phyloP scores from a whole-genome alignment of 2,113 vertebrate species.

The Festucalex cinctus region DNA sequence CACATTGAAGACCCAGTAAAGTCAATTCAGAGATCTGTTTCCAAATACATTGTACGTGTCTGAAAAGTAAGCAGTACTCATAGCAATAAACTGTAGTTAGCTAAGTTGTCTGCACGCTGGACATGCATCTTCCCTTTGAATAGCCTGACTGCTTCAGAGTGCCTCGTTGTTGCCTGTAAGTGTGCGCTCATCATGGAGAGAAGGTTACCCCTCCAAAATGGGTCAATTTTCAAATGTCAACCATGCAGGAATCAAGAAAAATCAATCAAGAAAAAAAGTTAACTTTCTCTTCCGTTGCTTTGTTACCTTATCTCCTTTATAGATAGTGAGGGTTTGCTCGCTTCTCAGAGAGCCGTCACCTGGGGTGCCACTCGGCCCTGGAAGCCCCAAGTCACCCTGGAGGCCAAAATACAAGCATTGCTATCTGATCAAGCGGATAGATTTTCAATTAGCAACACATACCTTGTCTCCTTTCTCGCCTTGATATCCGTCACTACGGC shows the following conservation, averaged over 20 bases:
- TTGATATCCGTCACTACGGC: constrained; percentile 78
- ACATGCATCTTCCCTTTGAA: too few relatives aligned
- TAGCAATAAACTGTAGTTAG: too few relatives aligned
- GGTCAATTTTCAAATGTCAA: background rate
- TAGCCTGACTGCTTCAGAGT: too few relatives aligned
- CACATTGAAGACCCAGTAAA: too few relatives aligned
- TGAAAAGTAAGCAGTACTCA: too few relatives aligned
- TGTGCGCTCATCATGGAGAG: too few relatives aligned
- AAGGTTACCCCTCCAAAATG: background rate
- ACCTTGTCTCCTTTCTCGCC: constrained; percentile 92
- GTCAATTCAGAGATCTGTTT: too few relatives aligned
- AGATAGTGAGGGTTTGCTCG: constrained; percentile 67
- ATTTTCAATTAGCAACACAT: constrained; percentile 18
- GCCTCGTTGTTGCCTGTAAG: too few relatives aligned
- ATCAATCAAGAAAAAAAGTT: too few relatives aligned
- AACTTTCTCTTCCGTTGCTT: constrained; percentile 32
- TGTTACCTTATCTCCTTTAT: constrained; percentile 81
- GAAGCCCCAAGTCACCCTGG: constrained; percentile 74
- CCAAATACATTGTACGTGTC: too few relatives aligned
- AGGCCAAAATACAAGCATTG: constrained; percentile 63
- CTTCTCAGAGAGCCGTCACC: constrained; percentile 56
- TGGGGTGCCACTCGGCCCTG: constrained; percentile 70
- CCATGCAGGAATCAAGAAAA: background rate
- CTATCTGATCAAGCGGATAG: constrained; percentile 42
- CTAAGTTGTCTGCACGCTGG: too few relatives aligned